Percentiles rank a stretch among this genome's conserved stretches.
phyloP scores from a whole-genome alignment of 2,797 vertebrate genomes.

The Cottoperca gobio region DNA sequence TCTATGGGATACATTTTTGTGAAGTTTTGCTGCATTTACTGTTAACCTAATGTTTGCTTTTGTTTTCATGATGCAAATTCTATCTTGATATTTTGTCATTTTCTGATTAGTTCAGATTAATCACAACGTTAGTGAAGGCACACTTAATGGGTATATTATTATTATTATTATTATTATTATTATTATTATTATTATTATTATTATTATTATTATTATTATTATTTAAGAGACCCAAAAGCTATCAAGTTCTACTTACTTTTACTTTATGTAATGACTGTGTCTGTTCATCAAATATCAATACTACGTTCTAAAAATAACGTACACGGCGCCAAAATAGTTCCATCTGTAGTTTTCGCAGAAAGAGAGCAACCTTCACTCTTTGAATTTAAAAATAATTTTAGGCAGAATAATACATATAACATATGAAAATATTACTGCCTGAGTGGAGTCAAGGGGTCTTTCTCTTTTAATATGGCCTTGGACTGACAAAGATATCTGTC shows the following conservation, averaged over 20 bases:
- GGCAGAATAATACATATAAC: slow-evolving; percentile 46
- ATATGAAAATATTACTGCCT: slow-evolving; percentile 46
- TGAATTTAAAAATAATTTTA: slow-evolving; percentile 50
- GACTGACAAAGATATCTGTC: slow-evolving; percentile 40
- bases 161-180: background rate
- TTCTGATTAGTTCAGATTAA: background rate
- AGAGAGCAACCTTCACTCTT: slow-evolving; percentile 28
- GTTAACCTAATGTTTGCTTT: background rate
- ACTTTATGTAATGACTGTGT: slow-evolving; percentile 12
- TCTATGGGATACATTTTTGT: slow-evolving; percentile 28
- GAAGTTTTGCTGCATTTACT: background rate
- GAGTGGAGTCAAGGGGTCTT: slow-evolving; percentile 45
- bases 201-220: background rate
- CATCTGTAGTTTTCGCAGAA: slow-evolving; percentile 21
- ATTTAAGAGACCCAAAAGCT: background rate
- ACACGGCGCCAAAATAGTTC: slow-evolving; percentile 20
- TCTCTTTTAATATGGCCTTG: slow-evolving; percentile 42
- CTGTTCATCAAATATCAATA: slow-evolving; percentile 9
- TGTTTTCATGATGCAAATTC: background rate
- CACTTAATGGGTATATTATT: background rate
- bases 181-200: background rate
- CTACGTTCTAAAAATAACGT: slow-evolving; percentile 41
- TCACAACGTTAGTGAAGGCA: background rate
- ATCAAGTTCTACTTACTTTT: background rate
- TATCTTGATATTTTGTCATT: background rate